phyloP scores from a whole-genome alignment of 2,888 invertebrate species.

The Hetaerina titia region DNA sequence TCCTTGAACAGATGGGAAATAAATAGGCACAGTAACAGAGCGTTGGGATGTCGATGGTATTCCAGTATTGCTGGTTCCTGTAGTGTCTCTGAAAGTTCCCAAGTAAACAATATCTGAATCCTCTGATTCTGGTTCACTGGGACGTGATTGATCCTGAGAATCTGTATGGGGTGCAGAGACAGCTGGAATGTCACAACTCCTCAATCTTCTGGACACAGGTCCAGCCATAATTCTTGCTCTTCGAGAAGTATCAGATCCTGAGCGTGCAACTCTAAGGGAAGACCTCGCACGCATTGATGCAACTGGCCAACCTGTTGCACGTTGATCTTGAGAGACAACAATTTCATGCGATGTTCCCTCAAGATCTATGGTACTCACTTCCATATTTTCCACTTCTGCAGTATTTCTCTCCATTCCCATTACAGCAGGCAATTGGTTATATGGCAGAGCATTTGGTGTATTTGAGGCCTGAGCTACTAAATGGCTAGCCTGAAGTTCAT shows the following conservation, averaged over 20 bases:
- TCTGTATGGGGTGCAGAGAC: conserved; percentile 5
- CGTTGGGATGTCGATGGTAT: not conserved
- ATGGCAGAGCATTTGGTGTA: not conserved
- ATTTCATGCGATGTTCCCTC: not conserved
- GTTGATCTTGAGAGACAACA: not conserved
- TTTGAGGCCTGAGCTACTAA: conserved; percentile 17
- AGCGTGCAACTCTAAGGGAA: conserved; percentile 23
- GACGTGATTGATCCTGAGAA: conserved; percentile 10
- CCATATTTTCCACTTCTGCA: not conserved
- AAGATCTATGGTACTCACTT: not conserved
- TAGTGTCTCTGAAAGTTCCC: conserved; percentile 49
- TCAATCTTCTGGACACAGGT: not conserved
- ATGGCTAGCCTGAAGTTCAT: not conserved
- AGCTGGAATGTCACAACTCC: conserved; percentile 51
- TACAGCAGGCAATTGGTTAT: not conserved
- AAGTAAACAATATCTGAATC: conserved; percentile 56
- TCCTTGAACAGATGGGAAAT: conserved; percentile 24
- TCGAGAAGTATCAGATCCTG: conserved; percentile 25
- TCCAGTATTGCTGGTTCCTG: not conserved
- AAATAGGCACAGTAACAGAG: not conserved
- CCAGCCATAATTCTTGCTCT: not conserved
- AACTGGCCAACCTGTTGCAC: conserved; percentile 24
- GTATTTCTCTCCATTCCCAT: not conserved
- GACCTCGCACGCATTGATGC: conserved; percentile 22
- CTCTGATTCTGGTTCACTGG: conserved; percentile 47